phyloP scores from a whole-genome alignment of 2,113 vertebrate species.

The Hyperopisus bebe region DNA sequence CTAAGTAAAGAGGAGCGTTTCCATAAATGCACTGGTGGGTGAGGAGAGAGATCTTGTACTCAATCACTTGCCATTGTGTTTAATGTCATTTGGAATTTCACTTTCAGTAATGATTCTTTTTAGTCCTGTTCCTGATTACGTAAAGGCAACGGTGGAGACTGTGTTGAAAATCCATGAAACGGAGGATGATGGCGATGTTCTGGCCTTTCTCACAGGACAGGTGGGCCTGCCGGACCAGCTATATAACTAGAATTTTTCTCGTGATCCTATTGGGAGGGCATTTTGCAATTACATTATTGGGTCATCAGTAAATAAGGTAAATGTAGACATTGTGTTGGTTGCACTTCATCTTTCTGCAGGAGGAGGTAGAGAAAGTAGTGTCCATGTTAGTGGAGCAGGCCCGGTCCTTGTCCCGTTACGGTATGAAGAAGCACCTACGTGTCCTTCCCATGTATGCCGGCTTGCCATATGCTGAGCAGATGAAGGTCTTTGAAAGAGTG shows the following conservation, averaged over 20 bases:
- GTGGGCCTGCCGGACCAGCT: conserved; percentile 48
- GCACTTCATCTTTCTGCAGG: conserved; percentile 56
- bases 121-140: conserved; percentile 94
- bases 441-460: conserved; percentile 95
- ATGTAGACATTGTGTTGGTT: background rate
- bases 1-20: too few relatives aligned
- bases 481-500: conserved; percentile 88
- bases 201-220: conserved; percentile 95
- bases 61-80: conserved; percentile 10
- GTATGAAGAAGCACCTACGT: conserved; percentile 89
- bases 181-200: conserved; percentile 85
- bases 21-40: too few relatives aligned
- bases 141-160: conserved; percentile 93
- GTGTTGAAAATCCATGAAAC: conserved; percentile 94
- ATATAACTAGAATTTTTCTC: background rate
- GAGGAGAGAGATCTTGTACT: too few relatives aligned
- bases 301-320: background rate
- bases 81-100: background rate
- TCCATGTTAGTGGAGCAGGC: conserved; percentile 89
- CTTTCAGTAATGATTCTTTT: background rate
- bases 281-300: background rate
- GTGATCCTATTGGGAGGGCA: background rate
- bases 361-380: conserved; percentile 91
- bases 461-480: conserved; percentile 84
- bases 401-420: conserved; percentile 74